A percentile compares a stretch with the other conserved stretches of the same genome.
Conservation (phyloP, 2,113 vertebrate genomes). For the Desmodus rotundus region DNA sequence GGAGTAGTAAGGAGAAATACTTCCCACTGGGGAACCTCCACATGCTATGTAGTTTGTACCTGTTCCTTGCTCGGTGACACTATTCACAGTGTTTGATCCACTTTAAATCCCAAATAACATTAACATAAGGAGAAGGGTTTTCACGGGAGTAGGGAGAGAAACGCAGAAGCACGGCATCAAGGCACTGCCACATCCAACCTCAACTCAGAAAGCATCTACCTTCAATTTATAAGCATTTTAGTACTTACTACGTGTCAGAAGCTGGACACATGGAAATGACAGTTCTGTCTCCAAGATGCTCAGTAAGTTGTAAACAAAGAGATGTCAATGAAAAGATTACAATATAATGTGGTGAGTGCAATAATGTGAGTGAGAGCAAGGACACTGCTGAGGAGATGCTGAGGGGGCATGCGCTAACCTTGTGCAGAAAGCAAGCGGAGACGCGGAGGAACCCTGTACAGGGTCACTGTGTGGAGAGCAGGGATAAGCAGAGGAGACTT, state of each 20-base stretch:
- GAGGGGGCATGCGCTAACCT: neutral
- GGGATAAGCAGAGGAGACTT: neutral
- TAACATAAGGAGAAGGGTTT: neutral
- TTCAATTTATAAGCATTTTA: neutral
- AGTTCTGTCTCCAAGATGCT: neutral
- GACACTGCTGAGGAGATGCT: neutral
- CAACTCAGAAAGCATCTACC: constrained; percentile 3
- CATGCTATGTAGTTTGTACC: neutral
- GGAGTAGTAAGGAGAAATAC: neutral
- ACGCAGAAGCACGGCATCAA: neutral
- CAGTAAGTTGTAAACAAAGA: constrained; percentile 33
- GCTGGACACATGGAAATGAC: neutral
- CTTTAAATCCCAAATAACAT: constrained; percentile 34
- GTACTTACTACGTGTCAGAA: neutral
- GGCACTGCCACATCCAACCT: neutral
- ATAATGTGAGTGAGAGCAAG: neutral
- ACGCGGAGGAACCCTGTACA: neutral
- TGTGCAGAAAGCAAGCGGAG: neutral
- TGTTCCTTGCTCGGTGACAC: neutral
- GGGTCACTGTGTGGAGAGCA: neutral
- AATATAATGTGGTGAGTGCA: neutral
- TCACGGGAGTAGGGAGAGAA: neutral
- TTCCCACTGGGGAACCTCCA: neutral
- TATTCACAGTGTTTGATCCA: neutral
- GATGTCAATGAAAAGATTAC: constrained; percentile 11